Evolutionary conservation across 2,797 vertebrate species (phyloP).

Genomic region (Poeciliopsis turneri): DNA sequence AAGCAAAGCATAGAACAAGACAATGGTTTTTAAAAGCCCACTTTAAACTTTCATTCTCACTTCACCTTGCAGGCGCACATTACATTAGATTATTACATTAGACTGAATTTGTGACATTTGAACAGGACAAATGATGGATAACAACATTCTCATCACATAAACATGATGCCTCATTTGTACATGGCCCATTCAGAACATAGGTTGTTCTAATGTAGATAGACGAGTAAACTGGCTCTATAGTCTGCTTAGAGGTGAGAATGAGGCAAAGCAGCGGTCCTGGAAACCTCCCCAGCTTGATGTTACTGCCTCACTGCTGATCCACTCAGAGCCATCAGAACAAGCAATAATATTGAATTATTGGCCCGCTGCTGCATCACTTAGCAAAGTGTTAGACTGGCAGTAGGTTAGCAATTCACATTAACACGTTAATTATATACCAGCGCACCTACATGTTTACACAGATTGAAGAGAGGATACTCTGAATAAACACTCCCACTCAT

Average conservation of each 20-base stretch:
- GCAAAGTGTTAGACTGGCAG: neutral
- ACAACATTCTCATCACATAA: neutral
- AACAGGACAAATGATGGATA: neutral
- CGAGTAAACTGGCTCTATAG: neutral
- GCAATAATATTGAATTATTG: conserved; percentile 5
- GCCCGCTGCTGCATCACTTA: neutral
- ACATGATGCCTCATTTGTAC: neutral
- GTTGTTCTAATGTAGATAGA: neutral
- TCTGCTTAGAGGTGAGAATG: neutral
- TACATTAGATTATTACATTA: neutral
- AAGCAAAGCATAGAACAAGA: too few relatives aligned
- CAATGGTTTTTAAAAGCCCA: too few relatives aligned
- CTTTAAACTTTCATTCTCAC: neutral
- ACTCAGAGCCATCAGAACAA: neutral
- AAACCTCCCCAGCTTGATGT: neutral
- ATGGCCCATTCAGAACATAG: neutral
- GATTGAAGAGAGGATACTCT: conserved; percentile 11
- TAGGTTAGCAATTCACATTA: conserved; percentile 6
- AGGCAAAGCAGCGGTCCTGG: neutral
- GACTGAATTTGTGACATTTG: neutral
- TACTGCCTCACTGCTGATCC: neutral
- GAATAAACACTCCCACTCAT: conserved; percentile 25
- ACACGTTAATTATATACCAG: conserved; percentile 4
- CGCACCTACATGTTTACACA: conserved; percentile 21
- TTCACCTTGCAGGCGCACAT: neutral